Base-by-base conservation (phyloP, 2,888 invertebrate species). In the Sialis fuliginosa region DNA sequence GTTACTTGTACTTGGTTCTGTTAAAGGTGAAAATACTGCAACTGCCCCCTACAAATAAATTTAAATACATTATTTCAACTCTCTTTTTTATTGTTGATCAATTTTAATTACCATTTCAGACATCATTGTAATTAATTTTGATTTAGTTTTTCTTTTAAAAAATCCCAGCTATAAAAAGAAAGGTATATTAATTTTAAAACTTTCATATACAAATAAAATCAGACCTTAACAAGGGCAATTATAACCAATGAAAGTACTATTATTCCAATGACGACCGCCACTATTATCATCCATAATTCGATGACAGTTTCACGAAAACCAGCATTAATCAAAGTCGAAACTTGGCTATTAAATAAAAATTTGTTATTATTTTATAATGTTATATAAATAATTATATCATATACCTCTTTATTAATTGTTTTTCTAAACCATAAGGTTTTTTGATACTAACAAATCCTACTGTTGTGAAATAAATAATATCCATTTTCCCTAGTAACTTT, bases 281-380 rank as follows among this genome's bases (percentile, higher is more conserved):
- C 49, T 37, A 70, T 63, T 44, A 63, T 62, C 40, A 68, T 62
- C 70, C 71, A 71, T 10, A 65, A 57, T 22, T 63, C 65, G 13
- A 62, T 55, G 12, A 12, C n/a, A 6, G 6, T 5, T 10, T 55
- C 56, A 6, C 53, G 45, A 4, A 59, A 55, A 12, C 61, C 58
- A 12, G 61, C 62, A 6, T 65, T 50, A 44, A 68, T 65, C 22
- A 61, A 56, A 45, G 62, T 67, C 32, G 58, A 56, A n/a, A 65
- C 57, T 8, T 58, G 2, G 60, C 53, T 49, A 58, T 58, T 42
- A 54, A 37, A 37, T 46, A 54, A 42, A 41, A 37, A 33, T 31
- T 44, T 48, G 5, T 41, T 39, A 37, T 51, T 35, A 12, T 41
- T 13, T 41, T 13, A 8, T 42, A 7, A 42, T 22, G 9, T 6